These are phyloP conservation scores for Sweltsa coloradensis DNA, from an alignment of 1,140 invertebrate genomes.

Conservation along the genomic window DNA sequence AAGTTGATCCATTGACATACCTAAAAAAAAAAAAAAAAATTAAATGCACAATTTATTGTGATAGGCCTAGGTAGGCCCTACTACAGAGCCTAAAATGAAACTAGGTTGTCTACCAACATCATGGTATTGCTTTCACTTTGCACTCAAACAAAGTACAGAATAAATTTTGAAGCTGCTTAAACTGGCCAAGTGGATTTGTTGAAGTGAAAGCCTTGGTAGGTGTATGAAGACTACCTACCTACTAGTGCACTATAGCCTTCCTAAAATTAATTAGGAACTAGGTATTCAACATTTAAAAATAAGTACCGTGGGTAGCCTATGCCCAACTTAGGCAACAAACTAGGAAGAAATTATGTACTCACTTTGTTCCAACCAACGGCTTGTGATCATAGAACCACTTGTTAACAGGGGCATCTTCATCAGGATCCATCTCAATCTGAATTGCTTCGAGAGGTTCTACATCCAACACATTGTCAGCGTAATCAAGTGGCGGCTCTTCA, in stretches of 20 bases:
- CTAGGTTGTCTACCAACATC: too few relatives aligned
- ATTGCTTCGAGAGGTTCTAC: slow-evolving; percentile 98
- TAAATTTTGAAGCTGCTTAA: too few relatives aligned
- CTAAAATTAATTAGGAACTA: background rate
- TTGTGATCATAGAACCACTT: slow-evolving; percentile 99
- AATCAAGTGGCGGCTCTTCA: slow-evolving; percentile 98
- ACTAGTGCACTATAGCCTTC: too few relatives aligned
- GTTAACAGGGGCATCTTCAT: slow-evolving; percentile 84
- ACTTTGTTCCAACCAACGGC: slow-evolving; percentile 80
- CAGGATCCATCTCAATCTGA: slow-evolving; percentile 93
- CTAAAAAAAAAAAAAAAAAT: slow-evolving; percentile 29
- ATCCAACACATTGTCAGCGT: slow-evolving; percentile 97
- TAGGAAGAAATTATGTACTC: slow-evolving; percentile 20
- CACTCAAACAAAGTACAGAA: too few relatives aligned
- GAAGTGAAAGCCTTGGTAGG: too few relatives aligned
- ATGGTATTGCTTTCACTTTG: too few relatives aligned
- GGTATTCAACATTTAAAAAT: background rate
- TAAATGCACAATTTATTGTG: too few relatives aligned
- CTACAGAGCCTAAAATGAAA: too few relatives aligned
- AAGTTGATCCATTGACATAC: slow-evolving; percentile 94
- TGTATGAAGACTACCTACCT: too few relatives aligned
- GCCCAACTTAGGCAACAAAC: too few relatives aligned
- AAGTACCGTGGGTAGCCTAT: slow-evolving; percentile 1
- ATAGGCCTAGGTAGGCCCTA: too few relatives aligned
- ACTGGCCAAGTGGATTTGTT: too few relatives aligned